phyloP scores from a whole-genome alignment of 1,140 invertebrate species.

The Brachionus koreanus region DNA sequence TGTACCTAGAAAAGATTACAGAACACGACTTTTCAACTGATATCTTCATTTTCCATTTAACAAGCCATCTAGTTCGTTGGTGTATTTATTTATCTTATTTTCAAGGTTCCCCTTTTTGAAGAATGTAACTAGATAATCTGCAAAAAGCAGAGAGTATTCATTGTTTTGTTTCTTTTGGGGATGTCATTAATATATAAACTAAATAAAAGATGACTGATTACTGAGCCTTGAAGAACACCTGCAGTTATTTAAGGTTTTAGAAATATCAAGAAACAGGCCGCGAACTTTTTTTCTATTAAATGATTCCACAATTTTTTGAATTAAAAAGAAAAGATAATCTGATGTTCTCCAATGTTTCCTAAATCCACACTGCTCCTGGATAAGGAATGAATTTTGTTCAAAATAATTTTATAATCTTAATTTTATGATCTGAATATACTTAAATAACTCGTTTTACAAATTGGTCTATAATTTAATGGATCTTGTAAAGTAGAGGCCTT shows the following conservation, averaged over 20 bases:
- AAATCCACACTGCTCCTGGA: not conserved
- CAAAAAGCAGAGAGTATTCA: not conserved
- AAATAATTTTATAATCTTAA: not conserved
- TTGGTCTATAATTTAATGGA: not conserved
- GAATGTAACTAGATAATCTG: not conserved
- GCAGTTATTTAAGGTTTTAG: not conserved
- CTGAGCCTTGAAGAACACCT: not conserved
- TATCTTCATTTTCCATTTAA: too few relatives aligned
- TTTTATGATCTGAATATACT: not conserved
- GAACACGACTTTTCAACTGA: too few relatives aligned
- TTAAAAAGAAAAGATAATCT: not conserved
- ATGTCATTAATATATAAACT: not conserved
- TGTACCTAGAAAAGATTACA: too few relatives aligned
- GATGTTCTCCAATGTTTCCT: not conserved
- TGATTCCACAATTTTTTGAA: not conserved
- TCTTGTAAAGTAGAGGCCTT: not conserved
- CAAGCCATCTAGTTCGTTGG: not conserved
- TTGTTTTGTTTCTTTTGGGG: not conserved
- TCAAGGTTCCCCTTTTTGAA: not conserved
- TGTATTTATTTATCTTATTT: not conserved
- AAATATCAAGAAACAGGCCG: not conserved
- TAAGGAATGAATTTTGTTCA: not conserved
- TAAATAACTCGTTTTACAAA: not conserved
- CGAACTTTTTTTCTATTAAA: not conserved
- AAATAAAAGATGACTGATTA: not conserved